Conservation (phyloP, 2,888 invertebrate genomes). For the Heliconius erato region DNA sequence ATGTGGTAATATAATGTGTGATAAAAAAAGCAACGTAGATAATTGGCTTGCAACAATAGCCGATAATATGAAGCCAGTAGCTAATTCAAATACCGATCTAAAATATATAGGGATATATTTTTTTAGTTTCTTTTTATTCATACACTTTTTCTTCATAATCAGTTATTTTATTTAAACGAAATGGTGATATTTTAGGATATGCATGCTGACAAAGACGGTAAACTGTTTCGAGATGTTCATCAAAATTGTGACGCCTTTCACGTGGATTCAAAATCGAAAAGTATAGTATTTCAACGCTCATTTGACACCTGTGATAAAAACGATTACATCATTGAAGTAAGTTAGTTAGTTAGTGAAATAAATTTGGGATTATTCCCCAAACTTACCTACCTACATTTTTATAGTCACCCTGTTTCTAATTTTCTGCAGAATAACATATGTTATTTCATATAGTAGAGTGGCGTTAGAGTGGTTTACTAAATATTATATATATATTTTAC, state of each 20-base stretch:
- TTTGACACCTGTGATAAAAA: constrained; percentile 96
- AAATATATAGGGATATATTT: neutral
- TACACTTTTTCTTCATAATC: neutral
- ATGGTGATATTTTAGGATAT: constrained; percentile 87
- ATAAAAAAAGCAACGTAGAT: too few relatives aligned
- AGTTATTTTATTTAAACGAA: neutral
- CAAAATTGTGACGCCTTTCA: constrained; percentile 90
- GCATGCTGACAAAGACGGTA: constrained; percentile 88
- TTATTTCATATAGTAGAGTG: too few relatives aligned
- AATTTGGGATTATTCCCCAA: neutral
- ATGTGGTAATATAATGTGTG: too few relatives aligned
- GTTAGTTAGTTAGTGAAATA: neutral
- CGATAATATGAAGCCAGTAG: neutral
- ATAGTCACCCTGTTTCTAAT: neutral
- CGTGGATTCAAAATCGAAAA: constrained; percentile 85
- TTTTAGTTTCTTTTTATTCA: neutral
- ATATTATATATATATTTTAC: neutral
- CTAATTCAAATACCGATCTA: neutral
- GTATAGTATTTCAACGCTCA: constrained; percentile 90
- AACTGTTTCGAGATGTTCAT: constrained; percentile 88
- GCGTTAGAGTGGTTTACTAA: too few relatives aligned
- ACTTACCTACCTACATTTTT: neutral
- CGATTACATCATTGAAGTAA: constrained; percentile 92
- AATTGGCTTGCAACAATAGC: neutral
- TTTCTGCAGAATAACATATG: too few relatives aligned